Conservation (phyloP, 2,797 vertebrate species). For the Falco rusticolus region DNA sequence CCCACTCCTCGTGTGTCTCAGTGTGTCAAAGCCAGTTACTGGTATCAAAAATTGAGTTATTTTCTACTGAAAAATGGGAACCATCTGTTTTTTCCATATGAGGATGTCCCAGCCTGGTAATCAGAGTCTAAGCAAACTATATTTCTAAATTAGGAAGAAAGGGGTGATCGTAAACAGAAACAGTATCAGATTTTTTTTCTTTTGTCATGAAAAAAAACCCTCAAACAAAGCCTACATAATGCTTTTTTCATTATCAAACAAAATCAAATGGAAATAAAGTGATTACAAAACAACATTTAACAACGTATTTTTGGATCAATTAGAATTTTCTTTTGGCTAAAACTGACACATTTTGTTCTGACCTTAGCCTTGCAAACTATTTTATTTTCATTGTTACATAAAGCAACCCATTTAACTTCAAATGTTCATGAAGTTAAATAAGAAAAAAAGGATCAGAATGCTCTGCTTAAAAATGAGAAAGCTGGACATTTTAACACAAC, state of each 20-base stretch:
- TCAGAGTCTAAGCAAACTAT: background rate
- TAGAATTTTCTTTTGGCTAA: background rate
- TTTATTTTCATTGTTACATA: slow-evolving; percentile 21
- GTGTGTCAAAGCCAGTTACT: background rate
- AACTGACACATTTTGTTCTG: background rate
- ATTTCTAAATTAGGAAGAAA: background rate
- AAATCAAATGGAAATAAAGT: slow-evolving; percentile 5
- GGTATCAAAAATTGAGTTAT: background rate
- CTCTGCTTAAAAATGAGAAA: background rate
- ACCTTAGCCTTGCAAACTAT: background rate
- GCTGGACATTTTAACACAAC: background rate
- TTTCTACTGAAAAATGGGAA: background rate
- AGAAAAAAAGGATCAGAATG: background rate
- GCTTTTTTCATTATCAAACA: background rate
- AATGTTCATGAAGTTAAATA: background rate
- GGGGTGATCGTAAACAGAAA: background rate
- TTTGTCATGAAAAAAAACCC: background rate
- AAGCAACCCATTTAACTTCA: slow-evolving; percentile 38
- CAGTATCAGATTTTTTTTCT: background rate
- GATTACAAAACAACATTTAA: background rate
- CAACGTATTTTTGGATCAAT: background rate
- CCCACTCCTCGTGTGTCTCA: background rate
- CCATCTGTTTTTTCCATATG: background rate
- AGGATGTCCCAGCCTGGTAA: background rate
- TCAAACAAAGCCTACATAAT: background rate